A percentile compares a stretch with the other conserved stretches of the same genome.
Evolutionary conservation across 2,888 invertebrate species (phyloP).

Genomic region (Athripsodes cinereus): DNA sequence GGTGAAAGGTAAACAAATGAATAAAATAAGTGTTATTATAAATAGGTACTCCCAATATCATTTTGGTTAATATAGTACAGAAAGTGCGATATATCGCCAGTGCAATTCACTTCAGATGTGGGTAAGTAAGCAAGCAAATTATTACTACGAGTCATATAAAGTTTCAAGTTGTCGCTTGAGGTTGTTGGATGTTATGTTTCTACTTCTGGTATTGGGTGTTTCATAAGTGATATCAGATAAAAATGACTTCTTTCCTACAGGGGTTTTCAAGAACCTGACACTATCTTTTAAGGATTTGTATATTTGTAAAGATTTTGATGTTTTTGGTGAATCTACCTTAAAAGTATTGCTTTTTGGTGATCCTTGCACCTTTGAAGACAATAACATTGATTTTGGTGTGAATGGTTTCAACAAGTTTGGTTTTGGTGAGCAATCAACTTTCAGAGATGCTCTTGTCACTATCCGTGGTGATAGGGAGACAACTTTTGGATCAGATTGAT

Average conservation of each 20-base stretch:
- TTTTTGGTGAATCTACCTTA: not conserved
- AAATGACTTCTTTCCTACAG: conserved; percentile 8
- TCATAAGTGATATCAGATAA: not conserved
- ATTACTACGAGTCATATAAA: conserved; percentile 15
- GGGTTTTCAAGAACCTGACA: conserved; percentile 22
- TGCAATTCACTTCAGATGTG: too few species aligned
- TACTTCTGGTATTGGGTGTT: conserved; percentile 22
- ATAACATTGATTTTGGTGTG: too few species aligned
- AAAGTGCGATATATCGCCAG: too few species aligned
- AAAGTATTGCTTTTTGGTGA: not conserved
- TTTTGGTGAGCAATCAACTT: too few species aligned
- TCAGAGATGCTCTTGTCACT: too few species aligned
- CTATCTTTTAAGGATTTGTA: conserved; percentile 20
- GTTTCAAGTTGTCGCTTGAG: conserved; percentile 21
- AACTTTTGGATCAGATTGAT: not conserved
- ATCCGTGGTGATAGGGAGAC: not conserved
- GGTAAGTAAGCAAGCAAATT: too few species aligned
- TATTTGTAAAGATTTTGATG: conserved; percentile 18
- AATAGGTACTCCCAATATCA: too few species aligned
- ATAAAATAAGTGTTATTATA: too few species aligned
- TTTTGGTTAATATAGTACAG: too few species aligned
- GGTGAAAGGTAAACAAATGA: too few species aligned
- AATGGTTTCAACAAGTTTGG: not conserved
- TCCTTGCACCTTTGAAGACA: not conserved
- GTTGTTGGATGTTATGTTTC: conserved; percentile 18